Percentiles rank a stretch among this genome's conserved stretches.
Evolutionary conservation across 1,140 invertebrate species (phyloP).

Genomic region (Macrocentrus cingulum): DNA sequence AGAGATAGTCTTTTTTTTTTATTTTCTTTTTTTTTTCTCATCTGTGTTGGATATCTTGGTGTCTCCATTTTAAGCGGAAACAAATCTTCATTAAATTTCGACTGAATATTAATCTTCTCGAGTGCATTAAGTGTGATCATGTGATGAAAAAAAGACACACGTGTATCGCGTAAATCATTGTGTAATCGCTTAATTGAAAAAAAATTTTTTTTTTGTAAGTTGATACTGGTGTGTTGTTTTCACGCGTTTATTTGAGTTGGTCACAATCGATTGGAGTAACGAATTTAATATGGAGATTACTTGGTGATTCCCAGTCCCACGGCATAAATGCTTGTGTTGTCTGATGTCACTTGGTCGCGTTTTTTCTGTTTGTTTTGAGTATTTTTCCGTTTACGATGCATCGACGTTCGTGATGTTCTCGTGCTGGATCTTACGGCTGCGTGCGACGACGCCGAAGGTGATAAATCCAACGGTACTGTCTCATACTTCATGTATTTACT

Average conservation of each 20-base stretch:
- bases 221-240: too few relatives aligned
- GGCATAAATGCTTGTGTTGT: conserved; percentile 47
- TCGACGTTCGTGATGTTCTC: conserved; percentile 11
- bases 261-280: conserved; percentile 5
- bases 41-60: too few relatives aligned
- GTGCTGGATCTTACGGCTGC: conserved; percentile 10
- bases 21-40: conserved; percentile 2
- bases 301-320: conserved; percentile 42
- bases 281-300: conserved; percentile 11
- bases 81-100: too few relatives aligned
- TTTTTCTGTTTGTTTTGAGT: conserved; percentile 34
- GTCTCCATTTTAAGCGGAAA: too few relatives aligned
- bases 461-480: conserved; percentile 26
- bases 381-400: conserved; percentile 26
- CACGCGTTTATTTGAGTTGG: too few relatives aligned
- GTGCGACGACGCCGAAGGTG: conserved; percentile 27
- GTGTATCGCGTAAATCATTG: too few relatives aligned
- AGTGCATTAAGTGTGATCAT: too few relatives aligned
- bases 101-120: too few relatives aligned
- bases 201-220: too few relatives aligned
- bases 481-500: conserved; percentile 42
- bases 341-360: conserved; percentile 33
- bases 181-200: too few relatives aligned
- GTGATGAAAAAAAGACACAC: too few relatives aligned
- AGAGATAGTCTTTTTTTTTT: not conserved